Evolutionary conservation across 2,888 invertebrate species (phyloP).

Genomic region (Ephialtes manifestator): DNA sequence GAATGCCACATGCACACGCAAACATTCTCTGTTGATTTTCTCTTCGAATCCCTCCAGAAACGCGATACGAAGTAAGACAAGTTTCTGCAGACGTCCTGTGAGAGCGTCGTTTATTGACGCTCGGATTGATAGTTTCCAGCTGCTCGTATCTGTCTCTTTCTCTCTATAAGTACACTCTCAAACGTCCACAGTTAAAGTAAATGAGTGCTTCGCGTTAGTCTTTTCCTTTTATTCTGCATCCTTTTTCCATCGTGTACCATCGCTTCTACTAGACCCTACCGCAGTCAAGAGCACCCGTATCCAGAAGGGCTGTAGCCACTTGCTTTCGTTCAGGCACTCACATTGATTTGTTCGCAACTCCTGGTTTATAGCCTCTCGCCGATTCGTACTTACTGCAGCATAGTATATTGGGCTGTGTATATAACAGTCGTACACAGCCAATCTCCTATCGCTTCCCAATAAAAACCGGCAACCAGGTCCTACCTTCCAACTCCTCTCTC

Average conservation of each 20-base stretch:
- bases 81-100: constrained; percentile 28
- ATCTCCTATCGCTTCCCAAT: constrained; percentile 64
- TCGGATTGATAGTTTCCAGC: constrained; percentile 78
- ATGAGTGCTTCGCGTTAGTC: constrained; percentile 71
- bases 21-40: constrained; percentile 19
- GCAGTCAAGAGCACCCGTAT: constrained; percentile 29
- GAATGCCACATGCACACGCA: background rate
- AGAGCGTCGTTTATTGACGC: constrained; percentile 75
- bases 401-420: constrained; percentile 9
- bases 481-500: background rate
- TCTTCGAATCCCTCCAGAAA: constrained; percentile 1
- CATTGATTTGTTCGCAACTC: constrained; percentile 84
- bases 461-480: constrained; percentile 44
- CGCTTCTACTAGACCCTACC: constrained; percentile 52
- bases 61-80: constrained; percentile 37
- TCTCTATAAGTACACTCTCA: constrained; percentile 29
- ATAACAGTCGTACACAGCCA: constrained; percentile 39
- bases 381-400: constrained; percentile 34
- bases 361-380: constrained; percentile 79
- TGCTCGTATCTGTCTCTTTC: constrained; percentile 51
- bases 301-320: constrained; percentile 64
- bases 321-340: constrained; percentile 79
- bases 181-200: constrained; percentile 75
- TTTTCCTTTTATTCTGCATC: constrained; percentile 18
- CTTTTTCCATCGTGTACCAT: constrained; percentile 32